phyloP scores from a whole-genome alignment of 2,797 vertebrate genomes.

The Hapalemur alaotrensis region DNA sequence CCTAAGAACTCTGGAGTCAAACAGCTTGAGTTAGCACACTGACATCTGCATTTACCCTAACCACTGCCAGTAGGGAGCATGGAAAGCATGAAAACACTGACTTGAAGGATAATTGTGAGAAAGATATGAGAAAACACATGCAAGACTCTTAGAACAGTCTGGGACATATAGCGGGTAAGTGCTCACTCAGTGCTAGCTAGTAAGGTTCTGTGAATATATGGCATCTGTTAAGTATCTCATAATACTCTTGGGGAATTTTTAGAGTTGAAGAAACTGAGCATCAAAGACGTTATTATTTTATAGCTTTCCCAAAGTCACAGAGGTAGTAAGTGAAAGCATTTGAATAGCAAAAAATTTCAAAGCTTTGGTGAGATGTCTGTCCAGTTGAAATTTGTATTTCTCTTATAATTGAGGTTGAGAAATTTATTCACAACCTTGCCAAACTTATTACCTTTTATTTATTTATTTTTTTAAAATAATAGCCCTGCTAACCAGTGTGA shows the following conservation, averaged over 20 bases:
- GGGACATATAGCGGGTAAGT: not conserved
- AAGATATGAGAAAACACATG: not conserved
- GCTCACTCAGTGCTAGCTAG: too few species aligned
- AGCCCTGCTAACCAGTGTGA: not conserved
- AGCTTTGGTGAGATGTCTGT: not conserved
- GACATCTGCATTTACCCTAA: not conserved
- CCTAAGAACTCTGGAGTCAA: not conserved
- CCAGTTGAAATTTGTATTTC: not conserved
- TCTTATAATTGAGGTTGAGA: not conserved
- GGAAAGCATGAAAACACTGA: not conserved
- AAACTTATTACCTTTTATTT: not conserved
- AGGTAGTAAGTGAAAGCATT: not conserved
- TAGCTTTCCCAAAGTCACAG: not conserved
- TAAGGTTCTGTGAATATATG: not conserved
- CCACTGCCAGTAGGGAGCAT: not conserved
- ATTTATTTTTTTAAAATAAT: not conserved
- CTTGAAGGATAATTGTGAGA: not conserved
- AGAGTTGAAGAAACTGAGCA: not conserved
- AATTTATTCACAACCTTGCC: not conserved
- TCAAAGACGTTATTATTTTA: not conserved
- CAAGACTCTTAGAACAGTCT: not conserved
- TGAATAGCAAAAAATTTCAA: not conserved
- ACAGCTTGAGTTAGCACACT: not conserved
- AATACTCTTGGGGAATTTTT: not conserved
- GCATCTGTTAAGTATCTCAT: not conserved